phyloP scores from a whole-genome alignment of 2,888 invertebrate species.

The Hydrotaea diabolus region DNA sequence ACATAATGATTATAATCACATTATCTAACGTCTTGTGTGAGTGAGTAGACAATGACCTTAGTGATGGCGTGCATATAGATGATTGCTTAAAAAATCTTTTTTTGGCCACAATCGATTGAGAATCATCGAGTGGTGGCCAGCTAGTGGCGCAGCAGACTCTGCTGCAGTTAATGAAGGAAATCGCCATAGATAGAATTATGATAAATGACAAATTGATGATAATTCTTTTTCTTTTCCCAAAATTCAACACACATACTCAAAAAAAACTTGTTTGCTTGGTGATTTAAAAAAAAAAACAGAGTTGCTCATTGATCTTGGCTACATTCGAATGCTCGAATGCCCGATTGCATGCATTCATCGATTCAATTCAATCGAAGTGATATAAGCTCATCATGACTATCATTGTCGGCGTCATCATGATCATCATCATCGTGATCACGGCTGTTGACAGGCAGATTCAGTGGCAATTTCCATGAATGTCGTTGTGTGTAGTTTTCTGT shows the following conservation, averaged over 20 bases:
- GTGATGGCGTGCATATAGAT: constrained; percentile 43
- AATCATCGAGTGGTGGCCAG: no score
- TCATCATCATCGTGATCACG: not conserved
- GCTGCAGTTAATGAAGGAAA: not conserved
- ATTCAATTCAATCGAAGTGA: constrained; percentile 47
- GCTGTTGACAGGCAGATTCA: constrained; percentile 12
- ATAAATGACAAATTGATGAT: constrained; percentile 20
- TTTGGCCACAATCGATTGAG: not conserved
- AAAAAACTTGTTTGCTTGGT: constrained; percentile 4
- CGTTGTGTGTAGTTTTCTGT: constrained; percentile 10
- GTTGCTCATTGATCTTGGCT: not conserved
- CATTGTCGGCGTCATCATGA: constrained; percentile 18
- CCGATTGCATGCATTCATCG: not conserved
- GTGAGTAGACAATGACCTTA: constrained; percentile 54
- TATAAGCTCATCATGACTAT: constrained; percentile 47
- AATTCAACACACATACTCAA: not conserved
- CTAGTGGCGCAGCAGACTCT: not conserved
- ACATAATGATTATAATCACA: constrained; percentile 2
- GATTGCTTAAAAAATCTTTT: not conserved
- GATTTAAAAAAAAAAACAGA: no score
- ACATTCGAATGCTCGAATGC: not conserved
- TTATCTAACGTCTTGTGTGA: not conserved
- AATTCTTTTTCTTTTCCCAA: not conserved
- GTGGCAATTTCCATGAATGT: not conserved
- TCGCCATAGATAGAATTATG: not conserved